Evolutionary conservation across 2,888 invertebrate species (phyloP).

Genomic region (Oscheius sp.): DNA sequence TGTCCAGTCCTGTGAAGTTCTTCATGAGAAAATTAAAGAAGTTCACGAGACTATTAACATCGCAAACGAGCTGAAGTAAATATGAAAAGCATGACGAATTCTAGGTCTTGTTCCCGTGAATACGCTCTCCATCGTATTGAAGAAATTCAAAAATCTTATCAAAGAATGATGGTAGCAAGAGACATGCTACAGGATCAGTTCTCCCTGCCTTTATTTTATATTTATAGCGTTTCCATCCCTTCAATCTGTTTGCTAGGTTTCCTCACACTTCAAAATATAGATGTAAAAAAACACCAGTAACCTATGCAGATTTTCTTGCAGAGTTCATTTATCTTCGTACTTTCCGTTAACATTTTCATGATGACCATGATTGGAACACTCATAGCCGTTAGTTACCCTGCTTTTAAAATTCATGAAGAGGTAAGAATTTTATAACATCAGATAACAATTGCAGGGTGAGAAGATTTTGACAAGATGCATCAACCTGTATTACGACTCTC

Average conservation of each 20-base stretch:
- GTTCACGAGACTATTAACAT: not conserved
- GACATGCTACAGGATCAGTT: not conserved
- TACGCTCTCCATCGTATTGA: not conserved
- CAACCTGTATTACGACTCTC: not conserved
- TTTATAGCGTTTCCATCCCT: conserved; percentile 2
- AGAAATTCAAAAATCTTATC: not conserved
- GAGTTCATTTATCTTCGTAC: not conserved
- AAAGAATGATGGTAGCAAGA: not conserved
- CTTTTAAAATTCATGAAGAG: conserved; percentile 7
- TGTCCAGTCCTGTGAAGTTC: not conserved
- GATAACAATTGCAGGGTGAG: not conserved
- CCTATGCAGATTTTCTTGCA: not conserved
- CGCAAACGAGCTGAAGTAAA: no score
- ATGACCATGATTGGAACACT: not conserved
- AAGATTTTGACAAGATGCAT: not conserved
- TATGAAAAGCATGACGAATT: no score
- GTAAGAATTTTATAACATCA: not conserved
- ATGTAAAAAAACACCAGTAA: not conserved
- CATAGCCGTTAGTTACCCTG: not conserved
- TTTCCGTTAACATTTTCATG: not conserved
- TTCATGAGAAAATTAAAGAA: not conserved
- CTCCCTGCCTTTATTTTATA: not conserved
- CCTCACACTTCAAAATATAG: not conserved
- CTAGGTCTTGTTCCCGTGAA: not conserved
- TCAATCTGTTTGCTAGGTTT: not conserved